Evolutionary conservation across 2,797 vertebrate genomes (phyloP).

Genomic region (Microcaecilia unicolor): DNA sequence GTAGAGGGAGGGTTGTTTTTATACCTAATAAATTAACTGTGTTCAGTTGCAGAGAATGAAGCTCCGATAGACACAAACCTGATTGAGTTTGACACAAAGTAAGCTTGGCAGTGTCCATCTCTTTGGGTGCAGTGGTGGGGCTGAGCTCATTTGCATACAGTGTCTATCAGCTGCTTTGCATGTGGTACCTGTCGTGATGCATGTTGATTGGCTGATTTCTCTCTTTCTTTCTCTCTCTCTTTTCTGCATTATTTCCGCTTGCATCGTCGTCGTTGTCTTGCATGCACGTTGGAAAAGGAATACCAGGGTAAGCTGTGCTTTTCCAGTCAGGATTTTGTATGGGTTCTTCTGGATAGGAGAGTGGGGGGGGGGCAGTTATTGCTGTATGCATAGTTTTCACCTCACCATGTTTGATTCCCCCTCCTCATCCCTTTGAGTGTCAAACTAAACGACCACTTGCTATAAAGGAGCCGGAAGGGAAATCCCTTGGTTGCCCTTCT

Average conservation of each 20-base stretch:
- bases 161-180: not conserved
- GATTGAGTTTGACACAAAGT: slow-evolving; percentile 94
- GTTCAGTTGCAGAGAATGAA: slow-evolving; percentile 77
- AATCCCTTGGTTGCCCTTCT: no score
- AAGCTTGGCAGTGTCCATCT: slow-evolving; percentile 42
- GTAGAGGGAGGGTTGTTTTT: no score
- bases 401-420: no score
- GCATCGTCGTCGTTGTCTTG: slow-evolving; percentile 7
- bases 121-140: not conserved
- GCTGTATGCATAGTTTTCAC: no score
- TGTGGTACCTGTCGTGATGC: not conserved
- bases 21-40: no score
- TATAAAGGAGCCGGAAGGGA: no score
- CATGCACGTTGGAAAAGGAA: slow-evolving; percentile 26
- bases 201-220: slow-evolving; percentile 11
- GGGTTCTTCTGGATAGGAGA: no score
- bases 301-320: slow-evolving; percentile 17
- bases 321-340: no score
- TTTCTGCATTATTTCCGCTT: slow-evolving; percentile 1
- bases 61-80: slow-evolving; percentile 83
- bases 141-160: not conserved
- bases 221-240: slow-evolving; percentile 7
- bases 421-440: no score
- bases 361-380: no score
- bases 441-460: no score